These are phyloP conservation scores for Aramus guarauna DNA, from an alignment of 2,113 vertebrate genomes.

Conservation along the genomic window DNA sequence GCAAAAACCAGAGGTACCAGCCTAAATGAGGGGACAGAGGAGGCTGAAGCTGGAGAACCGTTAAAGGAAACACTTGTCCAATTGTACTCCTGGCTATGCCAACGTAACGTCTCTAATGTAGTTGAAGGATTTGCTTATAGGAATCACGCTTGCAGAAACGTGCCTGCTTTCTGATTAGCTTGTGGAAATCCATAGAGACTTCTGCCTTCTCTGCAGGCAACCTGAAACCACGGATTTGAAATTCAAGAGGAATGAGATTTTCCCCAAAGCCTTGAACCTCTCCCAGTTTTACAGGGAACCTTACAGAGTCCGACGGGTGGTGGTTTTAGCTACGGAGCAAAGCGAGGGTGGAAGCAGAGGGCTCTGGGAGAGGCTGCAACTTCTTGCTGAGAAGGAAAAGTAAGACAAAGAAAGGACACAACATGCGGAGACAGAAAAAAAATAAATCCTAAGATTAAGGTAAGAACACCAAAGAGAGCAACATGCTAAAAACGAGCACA, in stretches of 20 bases:
- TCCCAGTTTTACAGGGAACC: background rate
- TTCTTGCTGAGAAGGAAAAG: background rate
- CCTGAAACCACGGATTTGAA: background rate
- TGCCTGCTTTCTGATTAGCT: background rate
- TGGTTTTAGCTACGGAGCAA: background rate
- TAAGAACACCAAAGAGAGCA: background rate
- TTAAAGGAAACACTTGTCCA: background rate
- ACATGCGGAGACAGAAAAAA: background rate
- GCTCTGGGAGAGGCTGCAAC: background rate
- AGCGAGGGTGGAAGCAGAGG: background rate
- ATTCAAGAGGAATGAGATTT: background rate
- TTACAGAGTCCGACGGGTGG: background rate
- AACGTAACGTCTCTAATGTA: background rate
- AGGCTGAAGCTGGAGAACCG: background rate
- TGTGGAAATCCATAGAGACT: background rate
- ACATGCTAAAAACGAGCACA: background rate
- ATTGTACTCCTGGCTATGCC: background rate
- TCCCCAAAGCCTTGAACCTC: background rate
- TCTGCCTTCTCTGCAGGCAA: background rate
- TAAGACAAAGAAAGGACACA: background rate
- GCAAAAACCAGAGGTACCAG: background rate
- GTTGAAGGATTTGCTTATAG: background rate
- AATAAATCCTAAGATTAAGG: background rate
- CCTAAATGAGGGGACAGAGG: background rate
- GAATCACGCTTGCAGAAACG: background rate